A percentile compares a stretch with the other conserved stretches of the same genome.
phyloP scores from a whole-genome alignment of 2,888 invertebrate genomes.

The Pammene fasciana region DNA sequence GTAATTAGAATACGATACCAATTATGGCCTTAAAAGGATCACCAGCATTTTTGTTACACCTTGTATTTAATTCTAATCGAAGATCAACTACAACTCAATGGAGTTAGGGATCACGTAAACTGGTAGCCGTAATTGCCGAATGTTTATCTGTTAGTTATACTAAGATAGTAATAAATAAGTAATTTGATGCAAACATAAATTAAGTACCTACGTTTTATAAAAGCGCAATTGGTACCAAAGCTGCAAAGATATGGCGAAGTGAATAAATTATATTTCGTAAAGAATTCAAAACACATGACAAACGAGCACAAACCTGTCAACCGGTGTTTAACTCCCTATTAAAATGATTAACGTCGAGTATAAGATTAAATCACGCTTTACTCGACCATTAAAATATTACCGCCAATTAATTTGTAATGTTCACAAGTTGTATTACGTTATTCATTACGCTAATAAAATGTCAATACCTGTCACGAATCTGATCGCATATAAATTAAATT shows the following conservation, averaged over 20 bases:
- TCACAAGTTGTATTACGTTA: conserved; percentile 51
- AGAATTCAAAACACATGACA: conserved; percentile 5
- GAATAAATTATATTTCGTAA: background rate
- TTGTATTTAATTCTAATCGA: too few relatives aligned
- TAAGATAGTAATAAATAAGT: too few relatives aligned
- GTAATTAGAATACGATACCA: too few relatives aligned
- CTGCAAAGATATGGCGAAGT: background rate
- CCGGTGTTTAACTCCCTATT: conserved; percentile 4
- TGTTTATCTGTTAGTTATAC: too few relatives aligned
- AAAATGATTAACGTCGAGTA: conserved; percentile 13
- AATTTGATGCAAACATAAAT: too few relatives aligned
- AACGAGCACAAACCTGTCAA: conserved; percentile 1
- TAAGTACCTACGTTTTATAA: too few relatives aligned
- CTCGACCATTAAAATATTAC: conserved; percentile 24
- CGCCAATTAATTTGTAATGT: conserved; percentile 30
- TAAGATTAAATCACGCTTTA: conserved; percentile 24
- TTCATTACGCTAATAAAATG: conserved; percentile 63
- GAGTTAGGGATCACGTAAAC: too few relatives aligned
- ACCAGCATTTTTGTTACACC: too few relatives aligned
- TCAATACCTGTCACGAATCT: conserved; percentile 50
- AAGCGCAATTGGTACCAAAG: background rate
- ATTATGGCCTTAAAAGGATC: too few relatives aligned
- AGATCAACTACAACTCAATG: too few relatives aligned
- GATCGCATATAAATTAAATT: conserved; percentile 29
- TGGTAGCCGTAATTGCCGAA: too few relatives aligned